These are phyloP conservation scores for Chaenodraco wilsoni DNA, from an alignment of 2,797 vertebrate species.

Conservation along the genomic window DNA sequence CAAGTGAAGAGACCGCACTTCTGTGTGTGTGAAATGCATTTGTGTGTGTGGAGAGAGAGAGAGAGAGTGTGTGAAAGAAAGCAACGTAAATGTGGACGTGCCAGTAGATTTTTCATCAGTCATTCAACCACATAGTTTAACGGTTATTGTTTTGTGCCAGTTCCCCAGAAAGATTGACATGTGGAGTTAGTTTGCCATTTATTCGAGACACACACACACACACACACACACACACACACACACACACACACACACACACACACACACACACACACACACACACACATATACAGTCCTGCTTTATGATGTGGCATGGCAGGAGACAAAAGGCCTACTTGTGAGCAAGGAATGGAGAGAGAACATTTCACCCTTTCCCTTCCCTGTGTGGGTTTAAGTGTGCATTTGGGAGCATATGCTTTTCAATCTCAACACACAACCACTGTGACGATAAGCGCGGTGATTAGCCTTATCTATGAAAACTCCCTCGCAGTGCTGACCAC, in stretches of 20 bases:
- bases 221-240: too few species aligned
- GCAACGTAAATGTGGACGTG: slow-evolving; percentile 26
- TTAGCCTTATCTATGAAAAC: slow-evolving; percentile 78
- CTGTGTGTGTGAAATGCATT: slow-evolving; percentile 38
- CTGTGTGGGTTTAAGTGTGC: slow-evolving; percentile 45
- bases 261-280: neutral
- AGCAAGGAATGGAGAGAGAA: slow-evolving; percentile 41
- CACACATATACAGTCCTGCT: slow-evolving; percentile 13
- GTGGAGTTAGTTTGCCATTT: slow-evolving; percentile 38
- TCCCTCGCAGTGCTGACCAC: slow-evolving; percentile 73
- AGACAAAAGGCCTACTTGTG: slow-evolving; percentile 55
- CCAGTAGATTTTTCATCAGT: slow-evolving; percentile 45
- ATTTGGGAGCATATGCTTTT: slow-evolving; percentile 63
- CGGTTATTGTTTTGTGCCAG: slow-evolving; percentile 47
- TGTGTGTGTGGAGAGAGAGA: slow-evolving; percentile 8
- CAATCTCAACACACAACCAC: slow-evolving; percentile 69
- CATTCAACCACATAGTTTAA: slow-evolving; percentile 44
- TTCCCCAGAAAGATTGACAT: slow-evolving; percentile 48
- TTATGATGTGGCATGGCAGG: slow-evolving; percentile 47
- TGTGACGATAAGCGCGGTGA: slow-evolving; percentile 72
- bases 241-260: too few species aligned
- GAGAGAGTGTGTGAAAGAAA: slow-evolving; percentile 18
- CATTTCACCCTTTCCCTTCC: slow-evolving; percentile 58
- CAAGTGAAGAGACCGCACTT: slow-evolving; percentile 69
- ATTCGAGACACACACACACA: slow-evolving; percentile 17